Base-by-base conservation (phyloP, 2,888 invertebrate genomes). In the Minunthozetes semirufus region DNA sequence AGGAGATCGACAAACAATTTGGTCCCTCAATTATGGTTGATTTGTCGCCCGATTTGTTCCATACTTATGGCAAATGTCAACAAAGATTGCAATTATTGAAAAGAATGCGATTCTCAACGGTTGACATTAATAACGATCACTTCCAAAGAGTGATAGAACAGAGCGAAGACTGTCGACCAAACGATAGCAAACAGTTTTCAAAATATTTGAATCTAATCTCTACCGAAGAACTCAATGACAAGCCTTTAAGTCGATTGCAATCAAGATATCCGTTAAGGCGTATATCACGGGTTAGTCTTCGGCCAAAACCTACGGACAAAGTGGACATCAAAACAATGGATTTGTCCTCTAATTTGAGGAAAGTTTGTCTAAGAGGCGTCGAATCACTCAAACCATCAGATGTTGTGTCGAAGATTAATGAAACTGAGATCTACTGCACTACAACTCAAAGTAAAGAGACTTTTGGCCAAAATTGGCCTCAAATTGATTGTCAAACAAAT, bases 151-250 rank as follows among this genome's bases (percentile, higher is more conserved):
- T 29, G 5, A 33, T 63, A 5, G 33, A 63, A 29, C 63, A 6
- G 33, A 6, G 4, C 17, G 63, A 63, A 17, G 33, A 63, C 33
- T 63, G 5, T 5, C 2, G 5, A 3, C 29, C 63, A 2, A n/a
- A 63, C 2, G 33, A 27, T 17, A 29, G 19, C 63, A 29, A 19
- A 17, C 63, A 29, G 15, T 33, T 29, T 5, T 9, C 25, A 29
- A 27, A 33, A 29, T 29, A 63, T 63, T 29, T 63, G 33, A 33
- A 63, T 33, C 29, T 63, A 33, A 63, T 63, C n/a, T 27, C 63
- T 17, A 15, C 8, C 25, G 33, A 63, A 8, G 63, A 63, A 5
- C 25, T 63, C 17, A 27, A 29, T 2, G 15, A 17, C 5, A 5
- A 33, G 17, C 63, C 63, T 3, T 29, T 27, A 8, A 29, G 63